phyloP scores from a whole-genome alignment of 2,888 invertebrate genomes.

The Allacma fusca region DNA sequence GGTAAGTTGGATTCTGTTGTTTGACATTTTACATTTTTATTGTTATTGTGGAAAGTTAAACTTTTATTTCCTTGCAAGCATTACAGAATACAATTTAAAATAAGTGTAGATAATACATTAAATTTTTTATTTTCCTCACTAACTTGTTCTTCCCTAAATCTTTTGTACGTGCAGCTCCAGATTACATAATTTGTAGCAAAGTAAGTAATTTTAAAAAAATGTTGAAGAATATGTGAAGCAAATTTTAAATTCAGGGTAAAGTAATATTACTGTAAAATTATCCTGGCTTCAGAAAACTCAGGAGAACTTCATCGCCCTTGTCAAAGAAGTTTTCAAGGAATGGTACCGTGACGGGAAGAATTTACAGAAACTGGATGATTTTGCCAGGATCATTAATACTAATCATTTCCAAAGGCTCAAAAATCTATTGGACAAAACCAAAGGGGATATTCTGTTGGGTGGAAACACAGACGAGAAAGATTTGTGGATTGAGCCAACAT shows the following conservation, averaged over 20 bases:
- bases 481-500: constrained; percentile 84
- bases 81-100: not conserved
- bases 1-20: not conserved
- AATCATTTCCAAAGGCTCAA: constrained; percentile 75
- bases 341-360: constrained; percentile 82
- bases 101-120: not conserved
- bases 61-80: not conserved
- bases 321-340: constrained; percentile 74
- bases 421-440: constrained; percentile 49
- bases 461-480: constrained; percentile 77
- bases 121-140: constrained; percentile 9
- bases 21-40: too few species aligned
- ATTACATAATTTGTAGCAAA: constrained; percentile 31
- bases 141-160: not conserved
- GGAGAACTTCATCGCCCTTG: constrained; percentile 64
- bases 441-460: constrained; percentile 76
- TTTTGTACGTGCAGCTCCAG: not conserved
- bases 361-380: constrained; percentile 83
- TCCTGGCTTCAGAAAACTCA: not conserved
- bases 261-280: not conserved
- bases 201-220: constrained; percentile 11
- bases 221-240: not conserved
- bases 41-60: too few species aligned
- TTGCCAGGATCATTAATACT: constrained; percentile 77
- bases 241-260: not conserved